Evolutionary conservation across 2,113 vertebrate genomes (phyloP).

Genomic region (Anseranas semipalmata): DNA sequence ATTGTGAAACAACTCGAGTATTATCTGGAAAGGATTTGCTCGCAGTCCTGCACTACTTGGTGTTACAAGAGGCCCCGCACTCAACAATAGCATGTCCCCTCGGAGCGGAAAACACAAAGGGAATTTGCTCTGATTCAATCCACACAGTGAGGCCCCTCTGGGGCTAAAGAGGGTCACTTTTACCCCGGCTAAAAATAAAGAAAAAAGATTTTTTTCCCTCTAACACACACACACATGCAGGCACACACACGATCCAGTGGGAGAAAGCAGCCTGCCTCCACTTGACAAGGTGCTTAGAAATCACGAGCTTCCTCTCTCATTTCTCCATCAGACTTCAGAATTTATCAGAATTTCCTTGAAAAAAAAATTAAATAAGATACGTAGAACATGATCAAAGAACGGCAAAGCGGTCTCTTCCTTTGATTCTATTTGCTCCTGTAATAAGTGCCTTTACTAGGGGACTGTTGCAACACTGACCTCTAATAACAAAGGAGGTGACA

Average conservation of each 20-base stretch:
- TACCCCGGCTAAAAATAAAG: constrained; percentile 69
- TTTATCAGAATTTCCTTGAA: constrained; percentile 56
- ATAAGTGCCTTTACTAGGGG: constrained; percentile 67
- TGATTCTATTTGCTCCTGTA: constrained; percentile 66
- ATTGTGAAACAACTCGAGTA: constrained; percentile 56
- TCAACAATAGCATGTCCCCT: constrained; percentile 78
- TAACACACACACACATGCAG: neutral
- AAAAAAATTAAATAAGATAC: neutral
- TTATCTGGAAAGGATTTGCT: constrained; percentile 55
- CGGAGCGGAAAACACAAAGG: constrained; percentile 76
- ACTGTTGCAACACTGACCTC: constrained; percentile 49
- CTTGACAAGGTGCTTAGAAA: constrained; percentile 51
- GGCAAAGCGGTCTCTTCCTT: constrained; percentile 2
- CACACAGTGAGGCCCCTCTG: constrained; percentile 77
- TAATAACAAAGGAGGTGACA: constrained; percentile 74
- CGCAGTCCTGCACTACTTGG: constrained; percentile 22
- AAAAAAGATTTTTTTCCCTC: constrained; percentile 9
- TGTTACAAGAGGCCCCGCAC: constrained; percentile 56
- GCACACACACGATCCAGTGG: neutral
- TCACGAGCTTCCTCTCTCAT: neutral
- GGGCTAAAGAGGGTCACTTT: constrained; percentile 77
- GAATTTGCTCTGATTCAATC: constrained; percentile 77
- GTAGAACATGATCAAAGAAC: constrained; percentile 35
- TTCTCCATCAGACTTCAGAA: neutral
- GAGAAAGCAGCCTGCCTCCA: constrained; percentile 2